Conservation (phyloP, 1,140 invertebrate genomes). For the Chironomus tepperi region DNA sequence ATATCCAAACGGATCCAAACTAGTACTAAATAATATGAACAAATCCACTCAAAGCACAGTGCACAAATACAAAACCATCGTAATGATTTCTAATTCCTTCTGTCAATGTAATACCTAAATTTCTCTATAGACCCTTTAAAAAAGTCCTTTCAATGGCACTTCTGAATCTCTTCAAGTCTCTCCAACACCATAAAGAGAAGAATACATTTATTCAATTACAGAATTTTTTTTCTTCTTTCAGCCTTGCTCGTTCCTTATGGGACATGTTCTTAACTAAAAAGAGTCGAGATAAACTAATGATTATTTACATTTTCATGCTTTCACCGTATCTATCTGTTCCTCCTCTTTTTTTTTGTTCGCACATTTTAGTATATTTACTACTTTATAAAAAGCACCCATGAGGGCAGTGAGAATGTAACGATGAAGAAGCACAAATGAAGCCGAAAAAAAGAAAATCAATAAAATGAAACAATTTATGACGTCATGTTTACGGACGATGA, state of each 20-base stretch:
- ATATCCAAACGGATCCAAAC: no score
- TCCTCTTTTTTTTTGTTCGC: not conserved
- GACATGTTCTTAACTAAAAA: not conserved
- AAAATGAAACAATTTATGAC: not conserved
- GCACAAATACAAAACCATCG: no score
- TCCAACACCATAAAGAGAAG: no score
- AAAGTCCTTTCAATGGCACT: no score
- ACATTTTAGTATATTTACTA: not conserved
- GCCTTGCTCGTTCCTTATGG: not conserved
- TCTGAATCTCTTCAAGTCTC: no score
- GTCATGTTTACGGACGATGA: slow-evolving; percentile 4
- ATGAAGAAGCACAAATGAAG: not conserved
- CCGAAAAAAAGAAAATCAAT: not conserved
- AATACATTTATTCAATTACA: not conserved
- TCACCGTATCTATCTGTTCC: not conserved
- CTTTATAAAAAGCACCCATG: slow-evolving; percentile 4
- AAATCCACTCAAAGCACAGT: no score
- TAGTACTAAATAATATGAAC: no score
- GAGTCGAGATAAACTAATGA: not conserved
- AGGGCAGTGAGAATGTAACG: not conserved
- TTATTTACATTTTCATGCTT: slow-evolving; percentile 9
- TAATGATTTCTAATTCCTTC: no score
- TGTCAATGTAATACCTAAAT: no score
- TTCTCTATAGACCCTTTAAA: no score
- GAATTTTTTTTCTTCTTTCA: not conserved